Evolutionary conservation across 2,797 vertebrate species (phyloP).

Genomic region (Euthynnus affinis): DNA sequence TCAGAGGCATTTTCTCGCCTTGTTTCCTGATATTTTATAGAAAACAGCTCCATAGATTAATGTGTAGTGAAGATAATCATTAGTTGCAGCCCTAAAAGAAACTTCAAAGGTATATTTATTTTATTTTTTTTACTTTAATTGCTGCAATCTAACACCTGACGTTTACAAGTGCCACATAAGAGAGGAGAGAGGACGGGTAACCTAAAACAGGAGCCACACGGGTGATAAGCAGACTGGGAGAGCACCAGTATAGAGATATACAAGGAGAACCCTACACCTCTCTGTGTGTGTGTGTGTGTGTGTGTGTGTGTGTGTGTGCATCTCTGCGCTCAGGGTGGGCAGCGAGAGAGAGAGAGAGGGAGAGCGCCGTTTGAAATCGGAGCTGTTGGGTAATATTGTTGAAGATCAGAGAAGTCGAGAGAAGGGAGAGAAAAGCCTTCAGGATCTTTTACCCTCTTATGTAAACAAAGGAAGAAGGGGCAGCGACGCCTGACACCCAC

Average conservation of each 20-base stretch:
- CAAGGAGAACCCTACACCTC: constrained; percentile 46
- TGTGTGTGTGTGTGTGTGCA: no score
- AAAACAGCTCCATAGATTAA: no score
- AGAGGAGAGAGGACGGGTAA: background rate
- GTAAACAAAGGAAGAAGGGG: constrained; percentile 48
- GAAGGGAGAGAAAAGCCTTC: constrained; percentile 47
- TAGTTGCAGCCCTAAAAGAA: background rate
- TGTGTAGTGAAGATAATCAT: no score
- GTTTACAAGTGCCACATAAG: background rate
- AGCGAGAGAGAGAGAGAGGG: no score
- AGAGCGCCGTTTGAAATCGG: constrained; percentile 49
- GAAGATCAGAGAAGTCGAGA: constrained; percentile 44
- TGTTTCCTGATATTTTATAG: no score
- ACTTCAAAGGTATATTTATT: background rate
- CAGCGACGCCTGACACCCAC: constrained; percentile 2
- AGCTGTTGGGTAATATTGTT: constrained; percentile 43
- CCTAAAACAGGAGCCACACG: background rate
- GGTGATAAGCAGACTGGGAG: background rate
- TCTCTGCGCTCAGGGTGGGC: constrained; percentile 34
- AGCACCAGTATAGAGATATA: constrained; percentile 1
- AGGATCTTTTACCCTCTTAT: constrained; percentile 34
- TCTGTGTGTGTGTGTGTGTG: no score
- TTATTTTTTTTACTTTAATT: no score
- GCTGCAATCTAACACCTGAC: background rate
- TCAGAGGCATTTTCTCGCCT: no score